Evolutionary conservation across 2,113 vertebrate species (phyloP).

Genomic region (Azemiops feae): DNA sequence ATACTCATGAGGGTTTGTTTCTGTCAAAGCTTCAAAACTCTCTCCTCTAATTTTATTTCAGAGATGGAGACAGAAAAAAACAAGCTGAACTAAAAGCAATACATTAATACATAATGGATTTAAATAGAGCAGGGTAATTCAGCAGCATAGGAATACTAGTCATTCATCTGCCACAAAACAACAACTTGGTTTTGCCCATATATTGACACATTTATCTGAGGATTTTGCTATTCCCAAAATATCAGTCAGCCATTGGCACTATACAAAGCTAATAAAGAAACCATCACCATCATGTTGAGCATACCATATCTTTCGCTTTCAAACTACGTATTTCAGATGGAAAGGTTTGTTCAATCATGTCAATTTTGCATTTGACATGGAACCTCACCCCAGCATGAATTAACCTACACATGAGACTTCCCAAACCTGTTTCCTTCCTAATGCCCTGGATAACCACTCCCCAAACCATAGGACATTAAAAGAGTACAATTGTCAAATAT

Average conservation of each 20-base stretch:
- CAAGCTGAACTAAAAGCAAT: conserved; percentile 6
- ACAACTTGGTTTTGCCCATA: conserved; percentile 10
- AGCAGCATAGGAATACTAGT: neutral
- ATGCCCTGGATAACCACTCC: neutral
- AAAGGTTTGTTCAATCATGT: neutral
- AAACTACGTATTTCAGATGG: neutral
- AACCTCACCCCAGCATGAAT: neutral
- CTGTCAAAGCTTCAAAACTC: neutral
- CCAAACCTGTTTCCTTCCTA: neutral
- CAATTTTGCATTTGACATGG: neutral
- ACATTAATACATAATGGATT: conserved; percentile 8
- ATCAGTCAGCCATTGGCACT: neutral
- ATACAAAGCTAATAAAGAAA: neutral
- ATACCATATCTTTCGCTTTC: neutral
- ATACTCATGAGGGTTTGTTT: neutral
- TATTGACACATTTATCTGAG: neutral
- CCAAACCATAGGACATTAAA: neutral
- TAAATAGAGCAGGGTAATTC: neutral
- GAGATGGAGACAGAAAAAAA: neutral
- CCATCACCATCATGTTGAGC: neutral
- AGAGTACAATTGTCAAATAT: neutral
- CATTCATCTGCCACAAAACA: neutral
- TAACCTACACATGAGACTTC: neutral
- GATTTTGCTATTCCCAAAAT: neutral
- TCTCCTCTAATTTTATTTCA: neutral